Evolutionary conservation across 2,888 invertebrate genomes (phyloP).

Genomic region (Cephus runcator): DNA sequence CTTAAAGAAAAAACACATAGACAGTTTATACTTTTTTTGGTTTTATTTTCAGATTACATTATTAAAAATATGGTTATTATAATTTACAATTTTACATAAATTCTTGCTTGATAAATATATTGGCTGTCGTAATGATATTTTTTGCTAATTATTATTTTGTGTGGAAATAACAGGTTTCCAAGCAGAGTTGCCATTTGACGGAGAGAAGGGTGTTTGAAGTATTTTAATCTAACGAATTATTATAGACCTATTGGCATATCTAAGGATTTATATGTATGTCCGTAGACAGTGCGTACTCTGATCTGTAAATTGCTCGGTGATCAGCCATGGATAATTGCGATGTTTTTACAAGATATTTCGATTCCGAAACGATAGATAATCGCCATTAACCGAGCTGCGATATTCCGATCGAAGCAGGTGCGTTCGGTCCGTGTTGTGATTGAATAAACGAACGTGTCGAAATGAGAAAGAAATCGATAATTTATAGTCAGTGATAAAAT

Average conservation of each 20-base stretch:
- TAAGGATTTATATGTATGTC: not conserved
- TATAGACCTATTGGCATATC: not conserved
- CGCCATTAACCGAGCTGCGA: not conserved
- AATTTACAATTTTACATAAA: not conserved
- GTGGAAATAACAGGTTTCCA: not conserved
- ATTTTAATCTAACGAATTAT: not conserved
- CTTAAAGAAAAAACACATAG: not conserved
- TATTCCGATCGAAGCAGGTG: not conserved
- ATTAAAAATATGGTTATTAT: not conserved
- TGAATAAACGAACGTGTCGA: slow-evolving; percentile 24
- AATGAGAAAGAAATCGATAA: slow-evolving; percentile 40
- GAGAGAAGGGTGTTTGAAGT: not conserved
- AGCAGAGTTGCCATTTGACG: not conserved
- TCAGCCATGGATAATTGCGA: not conserved
- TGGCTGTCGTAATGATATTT: not conserved
- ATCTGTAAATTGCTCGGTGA: not conserved
- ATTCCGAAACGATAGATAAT: not conserved
- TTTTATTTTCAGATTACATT: not conserved
- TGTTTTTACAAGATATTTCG: not conserved
- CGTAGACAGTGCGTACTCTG: not conserved
- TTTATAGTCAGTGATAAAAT: slow-evolving; percentile 47
- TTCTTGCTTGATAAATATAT: not conserved
- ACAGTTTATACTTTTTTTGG: not conserved
- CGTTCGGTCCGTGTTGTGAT: not conserved
- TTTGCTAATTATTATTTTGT: not conserved